Percentiles rank a stretch among this genome's conserved stretches.
Evolutionary conservation across 2,113 vertebrate genomes (phyloP).

Genomic region (Labeo catla): DNA sequence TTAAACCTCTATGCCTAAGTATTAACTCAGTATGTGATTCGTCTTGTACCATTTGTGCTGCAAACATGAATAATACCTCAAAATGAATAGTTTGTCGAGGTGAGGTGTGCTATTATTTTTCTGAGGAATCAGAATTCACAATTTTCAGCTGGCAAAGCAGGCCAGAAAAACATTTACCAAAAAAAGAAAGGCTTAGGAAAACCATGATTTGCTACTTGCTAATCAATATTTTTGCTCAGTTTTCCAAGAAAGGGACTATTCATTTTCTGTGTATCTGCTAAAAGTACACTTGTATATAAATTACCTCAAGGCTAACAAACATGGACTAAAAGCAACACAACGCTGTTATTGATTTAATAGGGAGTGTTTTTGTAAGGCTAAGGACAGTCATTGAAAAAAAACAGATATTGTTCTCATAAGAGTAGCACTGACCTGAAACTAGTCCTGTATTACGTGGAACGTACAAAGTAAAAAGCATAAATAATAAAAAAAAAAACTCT

Average conservation of each 20-base stretch:
- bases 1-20: not conserved
- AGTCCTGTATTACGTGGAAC: not conserved
- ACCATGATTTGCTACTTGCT: not conserved
- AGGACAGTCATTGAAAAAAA: not conserved
- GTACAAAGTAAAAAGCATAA: not conserved
- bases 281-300: not conserved
- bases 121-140: slow-evolving; percentile 2
- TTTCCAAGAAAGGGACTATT: not conserved
- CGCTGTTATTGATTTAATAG: not conserved
- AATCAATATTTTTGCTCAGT: not conserved
- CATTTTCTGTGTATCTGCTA: not conserved
- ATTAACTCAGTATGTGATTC: not conserved
- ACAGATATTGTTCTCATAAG: not conserved
- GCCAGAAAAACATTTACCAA: not conserved
- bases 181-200: not conserved
- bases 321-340: not conserved
- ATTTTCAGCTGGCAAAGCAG: not conserved
- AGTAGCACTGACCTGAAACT: not conserved
- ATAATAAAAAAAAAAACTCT: not conserved
- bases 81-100: not conserved
- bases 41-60: not conserved
- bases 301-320: not conserved
- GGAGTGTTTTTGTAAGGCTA: not conserved
- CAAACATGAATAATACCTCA: not conserved
- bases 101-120: not conserved